A percentile compares a stretch with the other conserved stretches of the same genome.
These are phyloP conservation scores for Neoarius graeffei DNA, from an alignment of 2,113 vertebrate species.

Conservation along the genomic window DNA sequence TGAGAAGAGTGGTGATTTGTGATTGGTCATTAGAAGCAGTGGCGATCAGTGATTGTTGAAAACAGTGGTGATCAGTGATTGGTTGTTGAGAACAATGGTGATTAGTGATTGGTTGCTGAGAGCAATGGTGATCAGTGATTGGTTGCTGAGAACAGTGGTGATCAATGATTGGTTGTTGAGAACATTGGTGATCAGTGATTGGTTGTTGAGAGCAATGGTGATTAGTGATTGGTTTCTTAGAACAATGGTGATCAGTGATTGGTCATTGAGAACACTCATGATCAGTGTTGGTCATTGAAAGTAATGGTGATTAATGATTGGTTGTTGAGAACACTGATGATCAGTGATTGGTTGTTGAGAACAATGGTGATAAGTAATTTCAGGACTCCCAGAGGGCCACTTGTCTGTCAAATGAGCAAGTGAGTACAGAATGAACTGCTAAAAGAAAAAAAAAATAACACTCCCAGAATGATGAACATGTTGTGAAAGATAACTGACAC, in stretches of 20 bases:
- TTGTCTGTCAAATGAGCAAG: not conserved
- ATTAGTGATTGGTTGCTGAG: not conserved
- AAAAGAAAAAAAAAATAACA: too few relatives aligned
- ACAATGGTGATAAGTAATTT: not conserved
- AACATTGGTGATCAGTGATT: too few relatives aligned
- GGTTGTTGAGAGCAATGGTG: too few relatives aligned
- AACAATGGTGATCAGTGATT: not conserved
- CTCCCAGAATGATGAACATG: too few relatives aligned
- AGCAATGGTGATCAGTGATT: too few relatives aligned
- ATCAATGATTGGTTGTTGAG: too few relatives aligned
- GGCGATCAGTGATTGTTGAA: not conserved
- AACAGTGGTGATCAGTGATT: not conserved
- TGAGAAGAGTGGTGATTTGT: not conserved
- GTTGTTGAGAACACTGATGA: not conserved
- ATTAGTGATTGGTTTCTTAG: not conserved
- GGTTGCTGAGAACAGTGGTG: too few relatives aligned
- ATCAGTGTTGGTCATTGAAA: not conserved
- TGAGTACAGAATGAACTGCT: too few relatives aligned
- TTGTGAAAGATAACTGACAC: too few relatives aligned
- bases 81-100: not conserved
- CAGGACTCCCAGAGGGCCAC: not conserved
- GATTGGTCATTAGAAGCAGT: not conserved
- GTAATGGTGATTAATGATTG: not conserved
- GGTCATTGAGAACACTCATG: not conserved
- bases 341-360: not conserved